These are phyloP conservation scores for Sphyrna mokarran DNA, from an alignment of 2,113 vertebrate genomes.

Conservation along the genomic window DNA sequence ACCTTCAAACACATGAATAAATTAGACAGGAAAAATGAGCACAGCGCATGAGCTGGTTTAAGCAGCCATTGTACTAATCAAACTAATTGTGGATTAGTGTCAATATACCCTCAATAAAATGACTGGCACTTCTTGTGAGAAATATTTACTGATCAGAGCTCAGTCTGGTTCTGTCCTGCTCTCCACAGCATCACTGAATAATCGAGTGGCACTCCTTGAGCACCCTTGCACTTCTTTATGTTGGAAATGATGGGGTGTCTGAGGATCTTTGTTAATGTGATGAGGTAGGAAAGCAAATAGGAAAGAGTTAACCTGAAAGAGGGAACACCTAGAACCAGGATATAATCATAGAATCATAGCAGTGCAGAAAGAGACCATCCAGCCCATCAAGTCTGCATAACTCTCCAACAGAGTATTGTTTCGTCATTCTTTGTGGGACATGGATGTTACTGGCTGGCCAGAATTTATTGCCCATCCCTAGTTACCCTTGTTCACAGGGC, in stretches of 20 bases:
- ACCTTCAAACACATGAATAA: not conserved
- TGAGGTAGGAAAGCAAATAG: not conserved
- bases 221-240: not conserved
- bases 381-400: too few relatives aligned
- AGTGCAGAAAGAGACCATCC: too few relatives aligned
- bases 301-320: not conserved
- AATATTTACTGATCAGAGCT: not conserved
- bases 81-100: not conserved
- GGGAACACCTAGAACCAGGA: not conserved
- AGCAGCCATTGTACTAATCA: not conserved
- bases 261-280: not conserved
- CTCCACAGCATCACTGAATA: not conserved
- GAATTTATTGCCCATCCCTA: too few relatives aligned
- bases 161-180: not conserved
- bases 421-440: too few relatives aligned
- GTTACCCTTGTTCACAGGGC: too few relatives aligned
- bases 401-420: too few relatives aligned
- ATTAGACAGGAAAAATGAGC: not conserved
- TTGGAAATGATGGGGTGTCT: not conserved
- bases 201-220: not conserved
- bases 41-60: not conserved
- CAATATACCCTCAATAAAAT: not conserved
- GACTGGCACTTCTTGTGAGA: not conserved
- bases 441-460: too few relatives aligned
- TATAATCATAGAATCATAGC: too few relatives aligned